Evolutionary conservation across 2,797 vertebrate genomes (phyloP).

Genomic region (Helostoma temminkii): DNA sequence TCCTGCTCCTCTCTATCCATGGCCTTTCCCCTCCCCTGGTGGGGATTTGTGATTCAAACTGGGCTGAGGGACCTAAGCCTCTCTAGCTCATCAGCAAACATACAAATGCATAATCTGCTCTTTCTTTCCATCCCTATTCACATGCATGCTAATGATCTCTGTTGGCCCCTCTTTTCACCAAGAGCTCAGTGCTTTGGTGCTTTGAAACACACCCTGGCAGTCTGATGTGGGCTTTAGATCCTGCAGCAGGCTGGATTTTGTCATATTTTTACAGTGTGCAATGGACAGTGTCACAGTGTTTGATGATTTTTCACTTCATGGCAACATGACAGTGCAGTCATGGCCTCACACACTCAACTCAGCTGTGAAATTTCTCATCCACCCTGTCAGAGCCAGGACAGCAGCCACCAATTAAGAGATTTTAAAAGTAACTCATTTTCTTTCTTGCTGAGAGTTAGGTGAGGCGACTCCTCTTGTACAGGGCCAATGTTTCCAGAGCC

Average conservation of each 20-base stretch:
- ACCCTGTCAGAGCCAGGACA: slow-evolving; percentile 18
- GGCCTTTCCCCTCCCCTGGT: slow-evolving; percentile 64
- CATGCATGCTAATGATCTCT: slow-evolving; percentile 80
- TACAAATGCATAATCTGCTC: slow-evolving; percentile 85
- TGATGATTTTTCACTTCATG: slow-evolving; percentile 43
- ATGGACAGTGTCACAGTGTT: slow-evolving; percentile 52
- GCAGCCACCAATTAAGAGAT: slow-evolving; percentile 31
- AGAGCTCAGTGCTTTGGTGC: slow-evolving; percentile 56
- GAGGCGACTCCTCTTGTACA: neutral
- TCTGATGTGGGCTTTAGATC: slow-evolving; percentile 53
- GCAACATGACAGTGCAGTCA: slow-evolving; percentile 27
- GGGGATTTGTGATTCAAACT: slow-evolving; percentile 81
- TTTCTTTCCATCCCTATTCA: slow-evolving; percentile 78
- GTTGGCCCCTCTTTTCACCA: slow-evolving; percentile 68
- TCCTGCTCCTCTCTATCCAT: slow-evolving; percentile 55
- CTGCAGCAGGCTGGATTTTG: slow-evolving; percentile 38
- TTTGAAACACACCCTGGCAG: slow-evolving; percentile 68
- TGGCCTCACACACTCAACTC: slow-evolving; percentile 14
- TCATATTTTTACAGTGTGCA: slow-evolving; percentile 41
- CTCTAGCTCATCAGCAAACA: slow-evolving; percentile 86
- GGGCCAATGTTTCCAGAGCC: too few relatives aligned
- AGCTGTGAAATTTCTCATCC: slow-evolving; percentile 43
- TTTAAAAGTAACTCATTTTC: neutral
- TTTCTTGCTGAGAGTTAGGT: neutral
- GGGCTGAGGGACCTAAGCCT: slow-evolving; percentile 77